phyloP scores from a whole-genome alignment of 53 echinoderm and acorn worm species.

The Luidia sarsii region DNA sequence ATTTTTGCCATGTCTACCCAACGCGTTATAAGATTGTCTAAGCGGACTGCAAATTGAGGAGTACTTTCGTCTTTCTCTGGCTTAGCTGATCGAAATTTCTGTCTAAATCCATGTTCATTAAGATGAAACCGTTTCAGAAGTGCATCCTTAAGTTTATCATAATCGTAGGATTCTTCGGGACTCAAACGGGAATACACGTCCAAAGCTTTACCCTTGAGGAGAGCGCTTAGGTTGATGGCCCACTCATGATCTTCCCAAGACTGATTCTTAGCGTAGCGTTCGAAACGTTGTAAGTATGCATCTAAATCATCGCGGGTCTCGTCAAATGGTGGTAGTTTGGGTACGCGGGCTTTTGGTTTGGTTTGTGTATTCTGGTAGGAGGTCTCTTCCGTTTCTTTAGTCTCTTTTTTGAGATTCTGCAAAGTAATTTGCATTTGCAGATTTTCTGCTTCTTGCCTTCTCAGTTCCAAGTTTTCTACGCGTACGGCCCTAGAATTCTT shows the following conservation, averaged over 20 bases:
- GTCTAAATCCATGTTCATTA: slow-evolving; percentile 37
- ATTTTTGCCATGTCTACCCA: slow-evolving; percentile 32
- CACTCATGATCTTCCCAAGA: slow-evolving; percentile 30
- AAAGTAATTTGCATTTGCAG: no score
- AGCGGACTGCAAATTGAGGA: slow-evolving; percentile 21
- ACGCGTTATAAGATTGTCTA: slow-evolving; percentile 30
- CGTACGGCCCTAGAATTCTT: no score
- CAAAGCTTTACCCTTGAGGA: slow-evolving; percentile 46
- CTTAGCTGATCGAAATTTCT: slow-evolving; percentile 18
- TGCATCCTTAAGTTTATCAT: slow-evolving; percentile 16
- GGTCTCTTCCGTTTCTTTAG: no score
- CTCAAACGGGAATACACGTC: slow-evolving; percentile 1
- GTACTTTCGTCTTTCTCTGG: slow-evolving; percentile 29
- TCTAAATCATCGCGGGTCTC: slow-evolving; percentile 62
- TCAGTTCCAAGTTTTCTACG: no score
- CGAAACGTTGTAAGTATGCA: slow-evolving; percentile 60
- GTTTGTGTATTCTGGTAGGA: no score
- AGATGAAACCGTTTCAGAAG: slow-evolving; percentile 21
- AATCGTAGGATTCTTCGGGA: background rate
- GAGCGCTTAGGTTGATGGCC: slow-evolving; percentile 61
- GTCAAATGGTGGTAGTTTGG: slow-evolving; percentile 59
- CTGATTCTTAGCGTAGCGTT: slow-evolving; percentile 50
- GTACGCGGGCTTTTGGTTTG: slow-evolving; percentile 7
- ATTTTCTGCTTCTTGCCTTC: no score
- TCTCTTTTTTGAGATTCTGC: no score